These are phyloP conservation scores for Amphipoea oculea DNA, from an alignment of 2,888 invertebrate species.

Conservation along the genomic window DNA sequence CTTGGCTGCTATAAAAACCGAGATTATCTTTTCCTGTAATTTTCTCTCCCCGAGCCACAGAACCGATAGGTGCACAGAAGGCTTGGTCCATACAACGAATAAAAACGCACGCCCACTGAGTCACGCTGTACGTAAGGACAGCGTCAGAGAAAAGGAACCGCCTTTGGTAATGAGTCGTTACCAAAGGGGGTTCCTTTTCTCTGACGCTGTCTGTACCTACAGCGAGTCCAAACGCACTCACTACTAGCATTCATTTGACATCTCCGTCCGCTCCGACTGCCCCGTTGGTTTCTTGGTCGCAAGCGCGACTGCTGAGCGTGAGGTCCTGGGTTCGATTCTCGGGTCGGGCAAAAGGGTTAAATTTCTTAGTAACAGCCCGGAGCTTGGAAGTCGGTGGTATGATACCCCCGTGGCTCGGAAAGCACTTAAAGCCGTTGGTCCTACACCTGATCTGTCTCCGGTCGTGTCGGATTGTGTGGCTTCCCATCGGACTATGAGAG, in stretches of 20 bases:
- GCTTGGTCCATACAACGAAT: fast-evolving
- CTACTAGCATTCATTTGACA: background rate
- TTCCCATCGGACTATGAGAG: background rate
- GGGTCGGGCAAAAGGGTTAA: too few relatives aligned
- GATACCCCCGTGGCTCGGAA: background rate
- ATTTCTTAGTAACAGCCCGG: background rate
- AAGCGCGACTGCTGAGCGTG: background rate
- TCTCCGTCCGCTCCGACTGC: background rate
- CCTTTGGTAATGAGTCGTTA: too few relatives aligned
- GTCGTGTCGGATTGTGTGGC: background rate
- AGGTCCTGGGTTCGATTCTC: background rate
- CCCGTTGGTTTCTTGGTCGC: background rate
- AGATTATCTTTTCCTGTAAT: constrained; percentile 76
- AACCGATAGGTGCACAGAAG: background rate
- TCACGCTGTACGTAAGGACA: background rate
- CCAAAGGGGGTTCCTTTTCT: too few relatives aligned
- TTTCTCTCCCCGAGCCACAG: constrained; percentile 61
- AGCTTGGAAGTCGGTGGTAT: background rate
- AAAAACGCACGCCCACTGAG: background rate
- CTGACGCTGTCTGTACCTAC: too few relatives aligned
- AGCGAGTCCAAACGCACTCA: background rate
- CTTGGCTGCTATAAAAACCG: constrained; percentile 72
- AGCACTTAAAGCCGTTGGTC: background rate
- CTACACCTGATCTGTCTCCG: background rate
- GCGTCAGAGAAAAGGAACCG: too few relatives aligned